Conservation (phyloP, 2,113 vertebrate species). For the Sorex araneus region DNA sequence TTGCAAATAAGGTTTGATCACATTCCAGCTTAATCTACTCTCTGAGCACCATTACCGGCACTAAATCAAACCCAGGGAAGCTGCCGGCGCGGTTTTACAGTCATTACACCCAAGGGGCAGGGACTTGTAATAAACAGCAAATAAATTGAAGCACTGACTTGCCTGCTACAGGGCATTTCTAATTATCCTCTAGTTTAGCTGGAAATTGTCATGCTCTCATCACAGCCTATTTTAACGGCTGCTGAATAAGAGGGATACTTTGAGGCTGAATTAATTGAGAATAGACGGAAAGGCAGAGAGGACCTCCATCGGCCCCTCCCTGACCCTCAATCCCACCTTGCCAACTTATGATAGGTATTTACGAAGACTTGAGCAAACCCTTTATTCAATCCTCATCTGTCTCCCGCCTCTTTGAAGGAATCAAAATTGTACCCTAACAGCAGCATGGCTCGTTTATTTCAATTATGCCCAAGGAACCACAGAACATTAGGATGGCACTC, state of each 20-base stretch:
- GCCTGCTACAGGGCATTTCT: constrained; percentile 97
- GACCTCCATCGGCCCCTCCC: neutral
- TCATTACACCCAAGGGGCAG: constrained; percentile 95
- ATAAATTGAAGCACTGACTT: constrained; percentile 97
- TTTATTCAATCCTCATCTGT: constrained; percentile 65
- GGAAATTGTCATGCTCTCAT: constrained; percentile 91
- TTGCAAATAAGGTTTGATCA: constrained; percentile 99
- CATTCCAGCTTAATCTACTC: constrained; percentile 97
- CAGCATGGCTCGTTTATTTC: constrained; percentile 92
- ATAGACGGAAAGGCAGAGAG: constrained; percentile 82
- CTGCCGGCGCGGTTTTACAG: constrained; percentile 94
- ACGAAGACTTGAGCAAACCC: constrained; percentile 70
- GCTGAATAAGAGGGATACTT: constrained; percentile 89
- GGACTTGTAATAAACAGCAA: constrained; percentile 96
- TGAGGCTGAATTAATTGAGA: constrained; percentile 89
- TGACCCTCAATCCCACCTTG: neutral
- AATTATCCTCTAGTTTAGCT: constrained; percentile 96
- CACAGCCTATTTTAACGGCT: constrained; percentile 89
- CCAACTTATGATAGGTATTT: constrained; percentile 62
- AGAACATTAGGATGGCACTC: constrained; percentile 85
- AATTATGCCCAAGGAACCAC: constrained; percentile 87
- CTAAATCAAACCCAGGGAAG: constrained; percentile 95
- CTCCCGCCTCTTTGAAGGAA: constrained; percentile 86
- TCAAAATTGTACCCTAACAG: constrained; percentile 89
- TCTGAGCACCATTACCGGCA: constrained; percentile 93